A percentile compares a stretch with the other conserved stretches of the same genome.
phyloP scores from a whole-genome alignment of 2,113 vertebrate genomes.

The Ondatra zibethicus region DNA sequence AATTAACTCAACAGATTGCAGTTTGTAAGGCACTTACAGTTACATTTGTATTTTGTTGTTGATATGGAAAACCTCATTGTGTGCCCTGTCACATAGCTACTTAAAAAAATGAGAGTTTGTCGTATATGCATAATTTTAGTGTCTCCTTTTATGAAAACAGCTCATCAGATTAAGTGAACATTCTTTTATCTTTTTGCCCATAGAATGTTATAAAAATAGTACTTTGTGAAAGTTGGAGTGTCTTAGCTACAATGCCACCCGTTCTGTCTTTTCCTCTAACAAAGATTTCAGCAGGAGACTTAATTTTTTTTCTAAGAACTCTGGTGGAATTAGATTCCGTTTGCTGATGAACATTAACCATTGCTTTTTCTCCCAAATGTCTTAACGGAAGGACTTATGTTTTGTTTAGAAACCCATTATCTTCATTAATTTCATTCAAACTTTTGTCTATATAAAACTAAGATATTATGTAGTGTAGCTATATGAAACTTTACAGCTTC shows the following conservation, averaged over 20 bases:
- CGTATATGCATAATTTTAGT: neutral
- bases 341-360: neutral
- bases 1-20: slow-evolving; percentile 57
- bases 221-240: slow-evolving; percentile 27
- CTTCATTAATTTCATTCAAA: slow-evolving; percentile 1
- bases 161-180: neutral
- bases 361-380: neutral
- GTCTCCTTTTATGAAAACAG: neutral
- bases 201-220: neutral
- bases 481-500: neutral
- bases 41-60: slow-evolving; percentile 54
- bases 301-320: neutral
- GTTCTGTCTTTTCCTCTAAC: neutral
- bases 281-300: neutral
- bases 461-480: neutral
- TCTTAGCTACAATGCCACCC: neutral
- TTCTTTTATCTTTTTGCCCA: neutral
- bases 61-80: slow-evolving; percentile 43
- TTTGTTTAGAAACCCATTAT: slow-evolving; percentile 7
- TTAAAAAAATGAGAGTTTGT: neutral
- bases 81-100: neutral
- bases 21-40: slow-evolving; percentile 55
- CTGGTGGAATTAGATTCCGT: neutral
- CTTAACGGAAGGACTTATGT: slow-evolving; percentile 13
- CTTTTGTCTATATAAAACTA: neutral